Conservation (phyloP, 2,113 vertebrate species). For the Charina bottae region DNA sequence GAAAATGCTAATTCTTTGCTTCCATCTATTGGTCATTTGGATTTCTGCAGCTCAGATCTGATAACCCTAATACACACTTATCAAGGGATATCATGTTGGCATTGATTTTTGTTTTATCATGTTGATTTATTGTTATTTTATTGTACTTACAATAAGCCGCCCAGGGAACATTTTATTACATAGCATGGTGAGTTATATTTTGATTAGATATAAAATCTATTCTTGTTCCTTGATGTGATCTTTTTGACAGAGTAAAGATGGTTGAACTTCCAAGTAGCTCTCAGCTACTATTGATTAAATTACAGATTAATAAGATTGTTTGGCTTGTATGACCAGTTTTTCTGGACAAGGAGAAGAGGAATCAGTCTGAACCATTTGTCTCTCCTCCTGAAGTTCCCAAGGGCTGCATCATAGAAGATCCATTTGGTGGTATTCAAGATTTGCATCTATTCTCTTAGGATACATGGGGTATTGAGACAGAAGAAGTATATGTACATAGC, state of each 20-base stretch:
- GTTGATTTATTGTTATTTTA: not conserved
- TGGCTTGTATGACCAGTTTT: not conserved
- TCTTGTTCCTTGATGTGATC: not conserved
- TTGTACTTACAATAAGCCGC: not conserved
- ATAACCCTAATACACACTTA: not conserved
- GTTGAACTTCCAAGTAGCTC: not conserved
- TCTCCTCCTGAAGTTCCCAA: not conserved
- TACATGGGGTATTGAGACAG: not conserved
- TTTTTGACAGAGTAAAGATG: not conserved
- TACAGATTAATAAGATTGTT: not conserved
- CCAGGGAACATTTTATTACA: not conserved
- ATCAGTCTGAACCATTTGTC: not conserved
- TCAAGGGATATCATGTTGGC: not conserved
- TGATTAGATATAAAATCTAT: not conserved
- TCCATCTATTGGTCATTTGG: not conserved
- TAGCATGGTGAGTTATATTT: not conserved
- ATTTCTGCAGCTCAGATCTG: not conserved
- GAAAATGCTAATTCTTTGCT: not conserved
- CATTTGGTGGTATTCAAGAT: not conserved
- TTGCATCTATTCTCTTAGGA: not conserved
- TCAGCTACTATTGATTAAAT: not conserved
- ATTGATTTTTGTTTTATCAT: not conserved
- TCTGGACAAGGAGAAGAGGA: not conserved
- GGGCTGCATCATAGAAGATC: not conserved
- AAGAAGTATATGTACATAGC: not conserved